Evolutionary conservation across 2,888 invertebrate species (phyloP).

Genomic region (Diogma glabrata): DNA sequence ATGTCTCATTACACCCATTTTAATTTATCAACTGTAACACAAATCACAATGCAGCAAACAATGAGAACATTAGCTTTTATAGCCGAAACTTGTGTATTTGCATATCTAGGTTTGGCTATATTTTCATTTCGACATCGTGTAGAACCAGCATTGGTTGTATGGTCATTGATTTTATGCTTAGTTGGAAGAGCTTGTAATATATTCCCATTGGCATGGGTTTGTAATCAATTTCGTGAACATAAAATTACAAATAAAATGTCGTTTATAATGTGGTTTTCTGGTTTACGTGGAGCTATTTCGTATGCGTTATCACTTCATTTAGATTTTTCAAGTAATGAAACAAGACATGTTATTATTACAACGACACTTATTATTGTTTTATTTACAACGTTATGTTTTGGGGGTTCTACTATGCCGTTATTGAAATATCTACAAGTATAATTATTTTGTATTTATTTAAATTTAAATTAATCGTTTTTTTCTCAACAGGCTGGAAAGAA

Average conservation of each 20-base stretch:
- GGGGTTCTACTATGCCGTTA: conserved; percentile 96
- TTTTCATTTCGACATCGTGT: conserved; percentile 91
- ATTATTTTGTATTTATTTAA: conserved; percentile 13
- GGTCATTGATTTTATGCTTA: conserved; percentile 86
- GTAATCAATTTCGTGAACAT: conserved; percentile 93
- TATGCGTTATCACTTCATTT: conserved; percentile 94
- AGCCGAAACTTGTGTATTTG: conserved; percentile 97
- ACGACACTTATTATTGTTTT: conserved; percentile 96
- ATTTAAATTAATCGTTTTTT: no score
- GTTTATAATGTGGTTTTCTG: conserved; percentile 99
- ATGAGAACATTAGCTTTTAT: conserved; percentile 95
- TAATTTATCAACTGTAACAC: conserved; percentile 94
- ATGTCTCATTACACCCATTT: conserved; percentile 99
- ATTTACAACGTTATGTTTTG: conserved; percentile 89
- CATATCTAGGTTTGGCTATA: conserved; percentile 63
- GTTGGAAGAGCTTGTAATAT: conserved; percentile 94
- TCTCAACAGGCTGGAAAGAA: conserved; percentile 27
- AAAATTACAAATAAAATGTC: conserved; percentile 97
- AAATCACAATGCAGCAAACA: conserved; percentile 98
- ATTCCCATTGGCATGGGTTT: conserved; percentile 84
- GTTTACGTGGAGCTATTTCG: conserved; percentile 92
- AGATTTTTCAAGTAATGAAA: conserved; percentile 79
- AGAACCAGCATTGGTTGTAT: conserved; percentile 82
- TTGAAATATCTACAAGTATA: conserved; percentile 74
- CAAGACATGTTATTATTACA: conserved; percentile 91